Conservation (phyloP, 2,888 invertebrate species). For the Amiota communis region DNA sequence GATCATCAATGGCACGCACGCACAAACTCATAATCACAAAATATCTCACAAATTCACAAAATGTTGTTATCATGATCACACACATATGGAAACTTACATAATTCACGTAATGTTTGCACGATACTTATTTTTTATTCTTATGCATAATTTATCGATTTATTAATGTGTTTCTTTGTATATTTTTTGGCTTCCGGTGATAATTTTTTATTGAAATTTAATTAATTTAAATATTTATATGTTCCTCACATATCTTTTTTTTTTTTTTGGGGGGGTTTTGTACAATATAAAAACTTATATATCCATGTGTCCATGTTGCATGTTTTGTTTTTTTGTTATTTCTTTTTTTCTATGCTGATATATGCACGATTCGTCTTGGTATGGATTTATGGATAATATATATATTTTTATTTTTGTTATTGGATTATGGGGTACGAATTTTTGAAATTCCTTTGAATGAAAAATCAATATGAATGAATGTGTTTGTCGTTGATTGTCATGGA, state of each 20-base stretch:
- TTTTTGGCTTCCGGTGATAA: slow-evolving; percentile 56
- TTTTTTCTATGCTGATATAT: too few relatives aligned
- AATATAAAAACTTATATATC: too few relatives aligned
- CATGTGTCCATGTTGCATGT: too few relatives aligned
- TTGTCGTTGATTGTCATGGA: neutral
- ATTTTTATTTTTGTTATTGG: too few relatives aligned
- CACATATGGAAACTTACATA: slow-evolving; percentile 29
- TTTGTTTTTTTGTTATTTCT: too few relatives aligned
- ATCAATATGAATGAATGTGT: too few relatives aligned
- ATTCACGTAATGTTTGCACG: slow-evolving; percentile 52
- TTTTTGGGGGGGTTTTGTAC: too few relatives aligned
- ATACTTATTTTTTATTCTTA: slow-evolving; percentile 40
- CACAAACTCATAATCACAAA: slow-evolving; percentile 25
- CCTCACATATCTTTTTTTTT: slow-evolving; percentile 16
- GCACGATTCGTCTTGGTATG: too few relatives aligned
- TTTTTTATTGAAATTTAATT: slow-evolving; percentile 55
- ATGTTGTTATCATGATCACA: neutral
- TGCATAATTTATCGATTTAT: slow-evolving; percentile 42
- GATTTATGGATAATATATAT: too few relatives aligned
- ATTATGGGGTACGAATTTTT: too few relatives aligned
- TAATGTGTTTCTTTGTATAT: slow-evolving; percentile 45
- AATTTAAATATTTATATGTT: slow-evolving; percentile 53
- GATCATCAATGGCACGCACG: slow-evolving; percentile 37
- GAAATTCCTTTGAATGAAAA: too few relatives aligned
- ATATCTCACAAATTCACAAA: too few relatives aligned